phyloP scores from a whole-genome alignment of 2,888 invertebrate species.

The Pteria penguin region DNA sequence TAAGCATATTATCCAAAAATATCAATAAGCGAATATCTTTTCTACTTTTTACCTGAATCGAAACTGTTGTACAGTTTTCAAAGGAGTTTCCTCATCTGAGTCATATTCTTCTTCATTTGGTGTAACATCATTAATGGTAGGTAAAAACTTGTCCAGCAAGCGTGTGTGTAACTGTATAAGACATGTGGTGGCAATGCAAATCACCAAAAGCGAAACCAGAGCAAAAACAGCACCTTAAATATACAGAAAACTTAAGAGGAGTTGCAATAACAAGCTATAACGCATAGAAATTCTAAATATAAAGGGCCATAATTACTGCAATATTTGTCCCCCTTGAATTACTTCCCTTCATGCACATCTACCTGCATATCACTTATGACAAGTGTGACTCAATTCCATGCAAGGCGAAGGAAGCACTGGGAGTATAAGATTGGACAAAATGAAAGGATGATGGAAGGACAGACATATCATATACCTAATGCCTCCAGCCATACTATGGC shows the following conservation, averaged over 20 bases:
- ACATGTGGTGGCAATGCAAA: constrained; percentile 63
- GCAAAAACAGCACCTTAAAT: constrained; percentile 73
- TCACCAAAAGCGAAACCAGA: constrained; percentile 65
- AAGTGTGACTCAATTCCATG: too few relatives aligned
- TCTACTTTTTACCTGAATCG: constrained; percentile 71
- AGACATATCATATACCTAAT: too few relatives aligned
- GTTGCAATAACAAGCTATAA: too few relatives aligned
- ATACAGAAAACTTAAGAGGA: too few relatives aligned
- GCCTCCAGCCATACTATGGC: too few relatives aligned
- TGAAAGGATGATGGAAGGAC: too few relatives aligned
- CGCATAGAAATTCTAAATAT: too few relatives aligned
- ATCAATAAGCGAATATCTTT: too few relatives aligned
- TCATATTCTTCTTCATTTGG: constrained; percentile 45
- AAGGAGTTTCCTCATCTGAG: constrained; percentile 55
- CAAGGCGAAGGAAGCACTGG: too few relatives aligned
- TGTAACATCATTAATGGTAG: constrained; percentile 51
- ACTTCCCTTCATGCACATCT: background rate
- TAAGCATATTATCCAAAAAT: too few relatives aligned
- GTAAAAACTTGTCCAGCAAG: constrained; percentile 69
- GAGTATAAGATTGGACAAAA: too few relatives aligned
- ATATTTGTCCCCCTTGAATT: background rate
- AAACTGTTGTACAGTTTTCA: constrained; percentile 70
- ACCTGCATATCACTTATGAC: too few relatives aligned
- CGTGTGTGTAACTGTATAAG: constrained; percentile 72
- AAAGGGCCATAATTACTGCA: background rate